A percentile compares a stretch with the other conserved stretches of the same genome.
phyloP scores from a whole-genome alignment of 2,888 invertebrate species.

The Gymnoscelis rufifasciata region DNA sequence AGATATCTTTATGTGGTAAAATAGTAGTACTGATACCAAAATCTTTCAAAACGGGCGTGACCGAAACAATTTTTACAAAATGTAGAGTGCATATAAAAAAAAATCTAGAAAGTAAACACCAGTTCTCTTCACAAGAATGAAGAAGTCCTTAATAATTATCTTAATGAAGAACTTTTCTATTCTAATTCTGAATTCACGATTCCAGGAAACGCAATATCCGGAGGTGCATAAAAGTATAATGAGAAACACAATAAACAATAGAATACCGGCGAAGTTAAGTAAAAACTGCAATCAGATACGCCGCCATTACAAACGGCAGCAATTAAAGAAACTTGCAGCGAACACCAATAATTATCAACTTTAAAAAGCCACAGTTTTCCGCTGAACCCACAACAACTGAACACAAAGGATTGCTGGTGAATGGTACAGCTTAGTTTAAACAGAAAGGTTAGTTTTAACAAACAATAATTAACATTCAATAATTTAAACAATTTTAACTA shows the following conservation, averaged over 20 bases:
- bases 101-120: no score
- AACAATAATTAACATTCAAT: no score
- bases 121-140: no score
- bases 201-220: not conserved
- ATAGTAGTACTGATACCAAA: no score
- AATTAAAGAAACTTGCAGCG: slow-evolving; percentile 20
- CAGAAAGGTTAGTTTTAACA: not conserved
- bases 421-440: slow-evolving; percentile 25
- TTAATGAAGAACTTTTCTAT: no score
- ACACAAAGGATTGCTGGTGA: slow-evolving; percentile 48
- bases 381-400: slow-evolving; percentile 16
- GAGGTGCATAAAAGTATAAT: not conserved
- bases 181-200: no score
- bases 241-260: not conserved
- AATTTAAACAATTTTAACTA: no score
- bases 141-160: no score
- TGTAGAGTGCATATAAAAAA: no score
- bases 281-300: slow-evolving; percentile 14
- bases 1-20: no score
- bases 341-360: slow-evolving; percentile 23
- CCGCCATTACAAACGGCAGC: slow-evolving; percentile 9
- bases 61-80: no score
- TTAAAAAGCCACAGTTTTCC: slow-evolving; percentile 20
- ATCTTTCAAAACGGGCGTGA: no score
- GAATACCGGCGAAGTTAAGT: slow-evolving; percentile 1